Evolutionary conservation across 2,888 invertebrate species (phyloP), one percentile per base, ranked within the genome.

Genomic region (Yponomeuta malinellus): DNA sequence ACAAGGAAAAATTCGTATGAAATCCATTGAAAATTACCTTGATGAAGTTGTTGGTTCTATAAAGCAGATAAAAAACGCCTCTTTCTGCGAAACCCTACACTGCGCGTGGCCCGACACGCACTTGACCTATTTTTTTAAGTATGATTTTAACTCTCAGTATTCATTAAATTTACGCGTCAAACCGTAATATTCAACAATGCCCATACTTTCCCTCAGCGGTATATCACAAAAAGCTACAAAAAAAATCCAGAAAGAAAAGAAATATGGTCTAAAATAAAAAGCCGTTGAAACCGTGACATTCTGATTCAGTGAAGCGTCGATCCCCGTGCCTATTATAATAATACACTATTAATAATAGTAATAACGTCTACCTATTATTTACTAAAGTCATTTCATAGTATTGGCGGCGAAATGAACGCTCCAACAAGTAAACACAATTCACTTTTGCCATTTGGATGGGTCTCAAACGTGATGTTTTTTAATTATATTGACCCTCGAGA

Each of bases 391-490:
- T 86, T 87, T 43, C 43, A 43, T 43, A 86, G 83, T 80, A 81
- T 78, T 74, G 81, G 68, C 63, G 75, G 73, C 73, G 72, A 66
- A 66, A 75, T 74, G 77, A 77, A 77, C 82, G 85, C 81, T 84
- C 81, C 80, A 79, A 76, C 74, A 81, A 80, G 73, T 83, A 81
- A 85, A 82, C 82, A 91, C 89, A 90, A 91, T 91, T 84, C 88
- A 90, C 89, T 91, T 85, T 90, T 91, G 85, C 89, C 90, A 83
- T 88, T 88, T 83, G 83, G 87, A 74, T 90, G 90, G 73, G 71
- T 88, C 78, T 85, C 87, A 91, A 91, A 90, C 90, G 90, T 84
- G 79, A 76, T 77, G 78, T 80, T 79, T 79, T 88, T 88, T 88
- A 87, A 90, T 89, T 89, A 82, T 89, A 83, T 88, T 89, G 88